These are phyloP conservation scores for Aselliscus stoliczkanus DNA, from an alignment of 2,797 vertebrate species.

Conservation along the genomic window DNA sequence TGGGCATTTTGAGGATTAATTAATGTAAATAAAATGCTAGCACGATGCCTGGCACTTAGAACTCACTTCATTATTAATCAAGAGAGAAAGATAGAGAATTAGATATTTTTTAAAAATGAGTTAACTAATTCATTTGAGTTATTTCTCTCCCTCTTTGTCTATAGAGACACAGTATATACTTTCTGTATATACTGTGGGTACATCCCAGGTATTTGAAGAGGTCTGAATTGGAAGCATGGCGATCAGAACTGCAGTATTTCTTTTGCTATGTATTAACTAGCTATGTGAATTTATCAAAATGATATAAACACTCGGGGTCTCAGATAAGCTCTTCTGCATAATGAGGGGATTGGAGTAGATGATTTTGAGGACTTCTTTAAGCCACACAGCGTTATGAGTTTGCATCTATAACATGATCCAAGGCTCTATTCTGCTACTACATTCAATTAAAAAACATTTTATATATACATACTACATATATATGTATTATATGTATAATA, in stretches of 20 bases:
- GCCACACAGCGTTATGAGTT: background rate
- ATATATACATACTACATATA: no score
- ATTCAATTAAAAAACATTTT: background rate
- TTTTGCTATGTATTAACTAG: background rate
- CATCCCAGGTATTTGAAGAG: background rate
- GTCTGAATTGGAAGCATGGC: background rate
- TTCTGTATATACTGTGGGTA: fast-evolving
- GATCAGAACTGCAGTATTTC: background rate
- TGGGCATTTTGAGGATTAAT: background rate
- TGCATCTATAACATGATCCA: background rate
- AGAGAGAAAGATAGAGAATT: background rate
- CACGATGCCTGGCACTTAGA: background rate
- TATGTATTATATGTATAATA: background rate
- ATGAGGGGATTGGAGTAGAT: background rate
- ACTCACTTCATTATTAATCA: background rate
- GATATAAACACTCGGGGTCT: background rate
- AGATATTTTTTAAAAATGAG: background rate
- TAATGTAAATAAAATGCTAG: background rate
- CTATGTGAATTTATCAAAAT: background rate
- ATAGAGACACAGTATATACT: background rate
- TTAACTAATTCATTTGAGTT: background rate
- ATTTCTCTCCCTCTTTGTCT: background rate
- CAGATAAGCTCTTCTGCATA: background rate
- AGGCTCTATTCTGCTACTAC: background rate
- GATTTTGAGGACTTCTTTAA: background rate